Evolutionary conservation across 1,140 invertebrate species (phyloP).

Genomic region (Liolophura sinensis): DNA sequence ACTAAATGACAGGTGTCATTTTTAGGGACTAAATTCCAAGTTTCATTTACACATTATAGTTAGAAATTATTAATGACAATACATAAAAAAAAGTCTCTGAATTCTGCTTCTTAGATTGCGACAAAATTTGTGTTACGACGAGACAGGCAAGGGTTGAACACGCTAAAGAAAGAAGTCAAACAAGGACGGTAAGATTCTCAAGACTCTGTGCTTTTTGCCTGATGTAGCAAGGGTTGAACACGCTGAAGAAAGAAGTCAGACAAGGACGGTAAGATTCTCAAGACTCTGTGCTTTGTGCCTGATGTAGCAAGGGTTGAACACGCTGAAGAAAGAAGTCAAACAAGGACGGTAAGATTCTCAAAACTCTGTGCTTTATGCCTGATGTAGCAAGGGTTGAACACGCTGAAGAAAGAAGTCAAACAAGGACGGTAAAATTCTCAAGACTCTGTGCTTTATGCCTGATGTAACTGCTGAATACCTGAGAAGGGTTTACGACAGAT

Average conservation of each 20-base stretch:
- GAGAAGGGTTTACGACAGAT: too few relatives aligned
- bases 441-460: too few relatives aligned
- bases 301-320: conserved; percentile 51
- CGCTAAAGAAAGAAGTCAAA: conserved; percentile 46
- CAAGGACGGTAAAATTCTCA: conserved; percentile 44
- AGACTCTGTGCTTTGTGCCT: too few relatives aligned
- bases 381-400: conserved; percentile 51
- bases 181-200: conserved; percentile 44
- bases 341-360: conserved; percentile 44
- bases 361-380: too few relatives aligned
- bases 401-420: conserved; percentile 46
- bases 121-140: conserved; percentile 47
- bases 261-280: conserved; percentile 44
- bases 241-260: conserved; percentile 46
- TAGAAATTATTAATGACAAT: not conserved
- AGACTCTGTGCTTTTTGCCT: too few relatives aligned
- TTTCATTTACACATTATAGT: not conserved
- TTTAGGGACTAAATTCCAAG: too few relatives aligned
- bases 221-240: conserved; percentile 51
- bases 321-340: conserved; percentile 46
- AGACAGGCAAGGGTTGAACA: conserved; percentile 48
- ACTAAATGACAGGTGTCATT: too few relatives aligned
- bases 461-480: too few relatives aligned
- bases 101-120: conserved; percentile 29
- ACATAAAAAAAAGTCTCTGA: too few relatives aligned